Conservation (phyloP, 2,888 invertebrate genomes). For the Noctua janthe region DNA sequence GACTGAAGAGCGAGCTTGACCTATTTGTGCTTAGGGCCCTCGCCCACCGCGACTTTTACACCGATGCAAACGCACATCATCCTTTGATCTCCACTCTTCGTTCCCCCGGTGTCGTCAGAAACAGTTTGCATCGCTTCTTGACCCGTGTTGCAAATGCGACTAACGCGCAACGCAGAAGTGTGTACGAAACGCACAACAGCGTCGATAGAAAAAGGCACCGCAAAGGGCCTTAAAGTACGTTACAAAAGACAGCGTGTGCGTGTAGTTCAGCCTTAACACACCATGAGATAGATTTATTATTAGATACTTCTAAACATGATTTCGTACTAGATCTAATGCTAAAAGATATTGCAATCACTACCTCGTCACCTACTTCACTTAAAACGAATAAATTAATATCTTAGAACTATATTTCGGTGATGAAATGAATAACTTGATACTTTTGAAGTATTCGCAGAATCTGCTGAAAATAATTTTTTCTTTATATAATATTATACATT, state of each 20-base stretch:
- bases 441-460: not conserved
- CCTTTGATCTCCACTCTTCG: not conserved
- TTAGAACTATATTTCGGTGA: constrained; percentile 1
- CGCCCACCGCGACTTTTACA: not conserved
- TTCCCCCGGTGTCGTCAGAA: not conserved
- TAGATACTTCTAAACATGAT: constrained; percentile 34
- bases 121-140: not conserved
- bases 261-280: constrained; percentile 11
- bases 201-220: not conserved
- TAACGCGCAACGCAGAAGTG: not conserved
- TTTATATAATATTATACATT: too few species aligned
- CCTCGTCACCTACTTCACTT: constrained; percentile 16
- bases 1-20: not conserved
- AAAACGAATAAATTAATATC: constrained; percentile 15
- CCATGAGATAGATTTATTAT: constrained; percentile 32
- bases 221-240: not conserved
- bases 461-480: too few species aligned
- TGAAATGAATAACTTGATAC: constrained; percentile 38
- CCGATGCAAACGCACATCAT: not conserved
- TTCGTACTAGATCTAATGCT: constrained; percentile 41
- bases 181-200: not conserved
- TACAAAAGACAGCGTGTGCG: not conserved
- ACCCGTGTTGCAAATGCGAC: not conserved
- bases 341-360: constrained; percentile 49
- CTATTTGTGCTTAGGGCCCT: not conserved